Evolutionary conservation across 2,888 invertebrate species (phyloP).

Genomic region (Meloe dianella): DNA sequence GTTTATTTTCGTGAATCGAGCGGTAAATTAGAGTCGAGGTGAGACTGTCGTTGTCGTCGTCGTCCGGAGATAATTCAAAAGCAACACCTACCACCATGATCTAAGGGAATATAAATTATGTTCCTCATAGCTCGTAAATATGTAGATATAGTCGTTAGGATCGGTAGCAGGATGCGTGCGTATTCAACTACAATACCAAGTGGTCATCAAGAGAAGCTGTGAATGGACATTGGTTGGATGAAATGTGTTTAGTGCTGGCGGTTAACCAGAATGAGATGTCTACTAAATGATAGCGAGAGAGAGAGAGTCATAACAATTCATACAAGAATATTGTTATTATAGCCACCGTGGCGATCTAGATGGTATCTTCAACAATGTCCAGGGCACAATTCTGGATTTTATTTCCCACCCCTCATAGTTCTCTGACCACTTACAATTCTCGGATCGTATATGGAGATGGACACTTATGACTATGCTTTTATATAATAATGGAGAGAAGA

Average conservation of each 20-base stretch:
- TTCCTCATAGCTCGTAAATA: conserved; percentile 20
- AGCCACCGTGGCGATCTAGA: conserved; percentile 54
- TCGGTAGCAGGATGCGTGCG: conserved; percentile 11
- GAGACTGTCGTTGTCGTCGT: conserved; percentile 16
- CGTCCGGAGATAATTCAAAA: conserved; percentile 26
- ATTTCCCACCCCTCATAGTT: conserved; percentile 40
- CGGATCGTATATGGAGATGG: conserved; percentile 52
- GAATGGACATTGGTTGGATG: conserved; percentile 42
- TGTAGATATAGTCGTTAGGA: not conserved
- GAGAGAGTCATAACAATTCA: conserved; percentile 41
- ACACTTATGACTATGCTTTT: conserved; percentile 47
- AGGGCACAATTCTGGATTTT: conserved; percentile 55
- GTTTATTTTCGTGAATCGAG: conserved; percentile 29
- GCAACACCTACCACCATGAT: conserved; percentile 30
- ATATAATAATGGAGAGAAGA: conserved; percentile 41
- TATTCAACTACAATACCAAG: conserved; percentile 6
- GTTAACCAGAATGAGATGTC: conserved; percentile 48
- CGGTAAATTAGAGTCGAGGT: conserved; percentile 24
- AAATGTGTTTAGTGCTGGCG: conserved; percentile 46
- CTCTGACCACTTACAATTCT: conserved; percentile 53
- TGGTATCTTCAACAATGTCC: conserved; percentile 51
- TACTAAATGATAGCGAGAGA: conserved; percentile 45
- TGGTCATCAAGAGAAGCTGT: conserved; percentile 42
- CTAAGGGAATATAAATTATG: conserved; percentile 21
- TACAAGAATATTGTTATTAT: conserved; percentile 50